Conservation (phyloP, 2,113 vertebrate species). For the Campylorhamphus procurvoides region DNA sequence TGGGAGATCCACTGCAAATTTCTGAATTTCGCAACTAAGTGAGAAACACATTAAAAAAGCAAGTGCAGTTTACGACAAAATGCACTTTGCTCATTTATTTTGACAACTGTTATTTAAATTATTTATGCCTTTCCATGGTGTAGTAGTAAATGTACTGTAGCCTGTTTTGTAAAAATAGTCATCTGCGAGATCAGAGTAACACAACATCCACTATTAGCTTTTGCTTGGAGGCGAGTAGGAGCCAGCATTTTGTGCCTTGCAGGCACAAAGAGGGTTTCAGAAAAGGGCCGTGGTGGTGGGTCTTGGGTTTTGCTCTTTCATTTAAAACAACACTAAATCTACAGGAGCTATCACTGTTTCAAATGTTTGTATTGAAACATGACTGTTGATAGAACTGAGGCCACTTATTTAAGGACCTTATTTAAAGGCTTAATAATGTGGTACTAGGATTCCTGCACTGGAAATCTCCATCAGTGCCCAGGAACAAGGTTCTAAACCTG, state of each 20-base stretch:
- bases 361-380: background rate
- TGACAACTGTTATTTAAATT: conserved; percentile 70
- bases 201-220: background rate
- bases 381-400: background rate
- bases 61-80: conserved; percentile 65
- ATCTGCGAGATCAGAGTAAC: conserved; percentile 34
- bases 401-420: background rate
- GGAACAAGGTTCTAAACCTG: background rate
- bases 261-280: background rate
- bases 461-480: background rate
- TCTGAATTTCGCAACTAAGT: conserved; percentile 51
- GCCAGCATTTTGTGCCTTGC: background rate
- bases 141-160: conserved; percentile 37
- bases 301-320: background rate
- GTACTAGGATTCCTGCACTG: background rate
- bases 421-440: background rate
- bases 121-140: conserved; percentile 46
- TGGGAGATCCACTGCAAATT: conserved; percentile 54
- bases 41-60: conserved; percentile 57
- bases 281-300: background rate
- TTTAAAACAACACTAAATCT: background rate
- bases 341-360: background rate
- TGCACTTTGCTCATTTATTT: conserved; percentile 63
- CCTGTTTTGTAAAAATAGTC: conserved; percentile 49
- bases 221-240: conserved; percentile 25